Evolutionary conservation across 2,797 vertebrate genomes (phyloP), one percentile per base, ranked within the genome.

Genomic region (Enteromius treurensis): DNA sequence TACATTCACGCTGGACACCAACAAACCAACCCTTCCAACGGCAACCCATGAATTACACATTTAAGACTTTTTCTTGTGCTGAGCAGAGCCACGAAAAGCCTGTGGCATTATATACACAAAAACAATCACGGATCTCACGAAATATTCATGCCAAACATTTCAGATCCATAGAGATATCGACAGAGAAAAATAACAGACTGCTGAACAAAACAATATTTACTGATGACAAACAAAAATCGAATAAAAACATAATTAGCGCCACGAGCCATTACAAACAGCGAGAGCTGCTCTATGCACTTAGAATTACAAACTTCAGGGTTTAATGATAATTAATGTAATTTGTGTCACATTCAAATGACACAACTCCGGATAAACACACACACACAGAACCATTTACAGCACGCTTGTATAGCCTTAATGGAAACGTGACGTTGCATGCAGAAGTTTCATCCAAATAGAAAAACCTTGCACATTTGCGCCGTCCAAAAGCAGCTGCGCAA

Each of bases 1-100:
- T 83, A 76, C 86, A 81, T 86, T 86, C 82, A 85, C 82, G 75
- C 82, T 60, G 82, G 78, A 88, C 81, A 83, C 85, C 32, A 80
- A 29, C 40, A 82, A 55, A 84, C 65, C 47, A 80, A 76, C 40
- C 74, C 58, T 76, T 58, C 74, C 60, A 51, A 75, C 14, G 5
- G 69, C 37, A 21, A 82, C 17, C 64, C 69, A 71, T 21, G n/a
- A 68, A 55, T 80, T 40, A 84, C 26, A 82, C 65, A 77, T 37
- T 84, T 81, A 86, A 75, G 82, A 84, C 42, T 53, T 47, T 13
- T 67, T 77, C 14, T 37, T 32, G 32, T 23, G 37, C 11, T 6
- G 60, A 8, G 60, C 7, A 64, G 29, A 23, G 47, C 9, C 6
- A 47, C 34, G 40, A 37, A 42, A 42, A 51, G 70, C 58, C 45